Conservation (phyloP, 2,113 vertebrate species). For the Nothoprocta perdicaria region DNA sequence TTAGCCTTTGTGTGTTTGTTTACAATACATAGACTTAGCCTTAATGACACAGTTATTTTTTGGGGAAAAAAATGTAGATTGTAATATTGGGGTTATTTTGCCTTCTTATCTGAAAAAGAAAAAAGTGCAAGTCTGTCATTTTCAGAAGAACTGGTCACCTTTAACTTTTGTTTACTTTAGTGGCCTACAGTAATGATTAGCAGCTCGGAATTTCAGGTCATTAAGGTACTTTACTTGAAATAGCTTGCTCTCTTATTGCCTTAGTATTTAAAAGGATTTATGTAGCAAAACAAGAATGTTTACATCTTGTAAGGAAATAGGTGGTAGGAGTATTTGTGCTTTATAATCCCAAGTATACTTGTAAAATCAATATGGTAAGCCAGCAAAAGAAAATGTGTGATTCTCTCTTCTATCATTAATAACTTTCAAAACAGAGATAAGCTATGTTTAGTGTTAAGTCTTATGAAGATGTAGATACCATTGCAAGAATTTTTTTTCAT, state of each 20-base stretch:
- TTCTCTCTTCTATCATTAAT: background rate
- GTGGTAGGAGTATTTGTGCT: background rate
- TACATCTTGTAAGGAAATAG: background rate
- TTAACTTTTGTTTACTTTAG: background rate
- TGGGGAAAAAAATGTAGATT: background rate
- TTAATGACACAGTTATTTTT: background rate
- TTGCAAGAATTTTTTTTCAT: background rate
- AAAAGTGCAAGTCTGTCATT: background rate
- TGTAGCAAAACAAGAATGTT: background rate
- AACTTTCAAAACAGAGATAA: background rate
- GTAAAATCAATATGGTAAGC: background rate
- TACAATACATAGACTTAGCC: background rate
- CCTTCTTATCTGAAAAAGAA: background rate
- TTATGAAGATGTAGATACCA: background rate
- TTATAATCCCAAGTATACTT: background rate
- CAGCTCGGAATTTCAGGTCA: constrained; percentile 3
- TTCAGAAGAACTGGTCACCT: background rate
- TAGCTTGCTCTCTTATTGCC: background rate
- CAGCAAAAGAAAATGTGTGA: background rate
- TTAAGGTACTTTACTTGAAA: background rate
- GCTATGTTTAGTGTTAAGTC: background rate
- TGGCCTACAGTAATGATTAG: background rate
- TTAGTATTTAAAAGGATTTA: background rate
- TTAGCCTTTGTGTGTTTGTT: background rate
- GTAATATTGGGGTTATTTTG: background rate